Evolutionary conservation across 2,888 invertebrate species (phyloP).

Genomic region (Habrosyne pyritoides): DNA sequence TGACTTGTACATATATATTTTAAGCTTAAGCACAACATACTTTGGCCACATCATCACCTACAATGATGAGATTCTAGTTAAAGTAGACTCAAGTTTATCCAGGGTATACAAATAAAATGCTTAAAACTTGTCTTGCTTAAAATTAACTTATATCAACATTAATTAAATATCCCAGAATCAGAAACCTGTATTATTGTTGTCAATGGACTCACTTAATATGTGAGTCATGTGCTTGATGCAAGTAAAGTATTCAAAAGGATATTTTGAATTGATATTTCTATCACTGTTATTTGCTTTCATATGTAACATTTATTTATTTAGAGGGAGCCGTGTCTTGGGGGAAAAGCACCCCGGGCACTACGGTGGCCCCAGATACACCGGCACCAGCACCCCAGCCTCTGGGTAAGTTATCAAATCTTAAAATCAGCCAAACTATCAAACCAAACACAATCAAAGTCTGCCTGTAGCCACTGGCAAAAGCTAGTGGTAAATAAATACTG

Average conservation of each 20-base stretch:
- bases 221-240: neutral
- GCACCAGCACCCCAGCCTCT: constrained; percentile 81
- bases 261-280: neutral
- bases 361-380: constrained; percentile 83
- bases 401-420: constrained; percentile 50
- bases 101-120: no score
- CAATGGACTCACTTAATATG: neutral
- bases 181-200: neutral
- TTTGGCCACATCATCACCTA: no score
- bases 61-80: no score
- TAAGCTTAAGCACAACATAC: no score
- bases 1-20: no score
- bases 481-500: no score
- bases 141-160: no score
- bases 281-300: neutral
- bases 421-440: neutral
- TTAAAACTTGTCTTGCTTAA: neutral
- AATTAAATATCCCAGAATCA: neutral
- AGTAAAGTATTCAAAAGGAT: neutral
- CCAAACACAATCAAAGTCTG: no score
- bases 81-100: no score
- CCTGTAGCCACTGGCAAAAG: no score
- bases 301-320: constrained; percentile 34
- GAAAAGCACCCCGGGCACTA: constrained; percentile 81
- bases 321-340: constrained; percentile 83